Base-by-base conservation (phyloP, 1,140 invertebrate species). In the Aphaenogaster rudis region DNA sequence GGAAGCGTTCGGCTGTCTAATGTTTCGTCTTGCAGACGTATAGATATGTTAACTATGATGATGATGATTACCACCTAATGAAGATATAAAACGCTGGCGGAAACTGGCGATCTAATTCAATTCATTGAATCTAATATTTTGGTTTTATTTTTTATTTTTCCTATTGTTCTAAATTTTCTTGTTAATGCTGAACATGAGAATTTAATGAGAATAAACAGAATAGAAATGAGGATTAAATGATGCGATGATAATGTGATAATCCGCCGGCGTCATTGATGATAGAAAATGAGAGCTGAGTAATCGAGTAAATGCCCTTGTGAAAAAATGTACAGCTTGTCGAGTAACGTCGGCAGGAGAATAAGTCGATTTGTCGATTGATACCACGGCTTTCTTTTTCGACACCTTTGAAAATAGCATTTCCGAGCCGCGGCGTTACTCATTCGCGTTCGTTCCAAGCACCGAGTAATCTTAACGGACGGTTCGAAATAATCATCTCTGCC, bases 21-120 rank as follows among this genome's bases (percentile, higher is more conserved):
- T 92, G 86, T 93, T 92, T 94, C 92, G 91, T 95, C 94, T 94
- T 95, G 94, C 94, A 88, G 90, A 93, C 93, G 93, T 94, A 94
- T 88, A 61, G 64, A 64, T 54, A 87, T 42, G 50, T 90, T 78
- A 90, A 72, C 85, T 90, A 91, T 64, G 88, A 91, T 87, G 71
- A 80, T 28, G 78, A 92, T 91, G 79, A 87, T 71, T 76, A 64
- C 77, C 69, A 64, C 78, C 67, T 87, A 89, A 86, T 63, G 88
- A 79, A 79, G 87, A 78, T 89, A 89, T 79, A 87, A 63, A 90
- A 89, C 92, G 92, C 91, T 88, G 92, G 88, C 92, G 92, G 89
- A 94, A 39, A 6, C 88, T 81, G 86, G 86, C 86, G 80, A 89
- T 90, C 88, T 88, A 71, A 92, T 91, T 91, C 92, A 54, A 90